A percentile compares a stretch with the other conserved stretches of the same genome.
Conservation (phyloP, 2,888 invertebrate species). For the Acheta domesticus region DNA sequence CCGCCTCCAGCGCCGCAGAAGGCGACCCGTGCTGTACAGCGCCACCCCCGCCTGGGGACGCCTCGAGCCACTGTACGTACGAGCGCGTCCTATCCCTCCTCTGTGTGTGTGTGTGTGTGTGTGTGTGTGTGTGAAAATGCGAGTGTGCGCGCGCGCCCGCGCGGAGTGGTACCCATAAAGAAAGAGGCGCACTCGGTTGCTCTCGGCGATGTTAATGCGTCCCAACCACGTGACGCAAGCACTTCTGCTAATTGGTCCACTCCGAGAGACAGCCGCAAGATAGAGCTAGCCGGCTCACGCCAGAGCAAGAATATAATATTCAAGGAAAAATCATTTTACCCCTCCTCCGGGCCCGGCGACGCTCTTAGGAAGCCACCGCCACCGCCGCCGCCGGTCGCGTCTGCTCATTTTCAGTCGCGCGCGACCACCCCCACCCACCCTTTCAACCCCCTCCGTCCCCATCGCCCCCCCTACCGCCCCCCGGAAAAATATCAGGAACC, state of each 20-base stretch:
- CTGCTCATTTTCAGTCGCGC: neutral
- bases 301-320: conserved; percentile 18
- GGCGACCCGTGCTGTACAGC: too few relatives aligned
- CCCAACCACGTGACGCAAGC: conserved; percentile 28
- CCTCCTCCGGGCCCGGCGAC: neutral
- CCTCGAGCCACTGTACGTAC: too few relatives aligned
- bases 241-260: conserved; percentile 32
- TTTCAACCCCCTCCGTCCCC: neutral
- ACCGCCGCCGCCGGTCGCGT: neutral
- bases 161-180: conserved; percentile 10
- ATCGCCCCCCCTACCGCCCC: neutral
- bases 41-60: too few relatives aligned
- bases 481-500: neutral
- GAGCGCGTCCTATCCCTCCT: too few relatives aligned
- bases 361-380: neutral
- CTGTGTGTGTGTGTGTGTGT: too few relatives aligned
- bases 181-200: neutral
- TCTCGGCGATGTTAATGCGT: conserved; percentile 20
- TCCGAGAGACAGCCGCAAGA: conserved; percentile 19
- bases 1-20: too few relatives aligned
- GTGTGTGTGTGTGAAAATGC: too few relatives aligned
- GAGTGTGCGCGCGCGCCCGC: neutral
- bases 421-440: neutral
- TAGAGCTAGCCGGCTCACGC: conserved; percentile 1
- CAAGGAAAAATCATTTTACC: conserved; percentile 18